These are phyloP conservation scores for Nettapus auritus DNA, from an alignment of 2,113 vertebrate species.

Conservation along the genomic window DNA sequence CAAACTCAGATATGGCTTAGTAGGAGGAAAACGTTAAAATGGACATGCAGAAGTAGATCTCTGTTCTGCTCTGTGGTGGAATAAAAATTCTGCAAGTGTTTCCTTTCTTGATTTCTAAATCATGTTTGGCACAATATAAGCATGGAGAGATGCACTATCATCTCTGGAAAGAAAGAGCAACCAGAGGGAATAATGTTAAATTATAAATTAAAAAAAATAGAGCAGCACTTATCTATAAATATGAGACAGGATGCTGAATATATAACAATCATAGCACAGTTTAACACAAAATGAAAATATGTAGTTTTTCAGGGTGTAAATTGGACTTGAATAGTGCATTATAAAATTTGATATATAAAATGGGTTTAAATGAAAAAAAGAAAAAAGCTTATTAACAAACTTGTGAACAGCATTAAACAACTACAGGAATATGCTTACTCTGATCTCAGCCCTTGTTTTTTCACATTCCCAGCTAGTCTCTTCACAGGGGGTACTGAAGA, in stretches of 20 bases:
- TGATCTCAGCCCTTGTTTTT: not conserved
- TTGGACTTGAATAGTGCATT: not conserved
- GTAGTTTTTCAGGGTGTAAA: not conserved
- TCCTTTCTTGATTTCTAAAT: not conserved
- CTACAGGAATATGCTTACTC: not conserved
- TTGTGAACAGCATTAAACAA: not conserved
- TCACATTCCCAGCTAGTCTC: not conserved
- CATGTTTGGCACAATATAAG: not conserved
- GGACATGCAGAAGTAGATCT: not conserved
- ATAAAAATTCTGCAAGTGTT: not conserved
- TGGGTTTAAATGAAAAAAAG: not conserved
- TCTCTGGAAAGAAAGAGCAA: not conserved
- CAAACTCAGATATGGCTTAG: not conserved
- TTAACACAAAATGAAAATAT: slow-evolving; percentile 21
- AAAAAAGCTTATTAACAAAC: not conserved
- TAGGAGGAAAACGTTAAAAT: not conserved
- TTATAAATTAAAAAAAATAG: not conserved
- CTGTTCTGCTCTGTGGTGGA: rapidly evolving
- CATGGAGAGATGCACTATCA: not conserved
- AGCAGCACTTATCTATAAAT: slow-evolving; percentile 1
- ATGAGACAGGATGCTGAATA: not conserved
- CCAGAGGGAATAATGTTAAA: not conserved
- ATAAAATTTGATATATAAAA: not conserved
- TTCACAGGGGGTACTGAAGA: not conserved
- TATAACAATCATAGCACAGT: not conserved